Conservation (phyloP, 1,140 invertebrate genomes). For the Trichonephila inaurata region DNA sequence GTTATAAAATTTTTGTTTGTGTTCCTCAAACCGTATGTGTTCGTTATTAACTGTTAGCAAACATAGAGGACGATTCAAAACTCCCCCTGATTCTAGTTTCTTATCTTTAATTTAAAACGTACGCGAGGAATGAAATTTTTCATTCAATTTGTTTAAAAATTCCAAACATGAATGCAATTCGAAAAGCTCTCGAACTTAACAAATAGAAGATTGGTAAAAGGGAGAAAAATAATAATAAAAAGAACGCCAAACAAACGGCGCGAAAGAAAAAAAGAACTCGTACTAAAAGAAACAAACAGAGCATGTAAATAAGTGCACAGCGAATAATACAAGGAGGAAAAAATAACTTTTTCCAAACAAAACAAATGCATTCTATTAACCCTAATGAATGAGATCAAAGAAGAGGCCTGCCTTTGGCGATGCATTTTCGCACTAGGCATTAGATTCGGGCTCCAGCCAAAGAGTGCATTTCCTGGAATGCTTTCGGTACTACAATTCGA, state of each 20-base stretch:
- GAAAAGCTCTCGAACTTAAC: neutral
- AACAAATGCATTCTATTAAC: slow-evolving; percentile 74
- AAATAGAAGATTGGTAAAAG: neutral
- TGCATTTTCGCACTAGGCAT: slow-evolving; percentile 44
- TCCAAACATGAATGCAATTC: neutral
- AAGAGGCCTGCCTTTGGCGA: slow-evolving; percentile 66
- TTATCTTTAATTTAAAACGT: neutral
- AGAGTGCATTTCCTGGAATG: slow-evolving; percentile 27
- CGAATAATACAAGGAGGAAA: slow-evolving; percentile 24
- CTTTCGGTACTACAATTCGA: slow-evolving; percentile 34
- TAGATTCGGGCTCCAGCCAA: slow-evolving; percentile 42
- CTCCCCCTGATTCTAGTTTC: too few species aligned
- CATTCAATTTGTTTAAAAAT: neutral
- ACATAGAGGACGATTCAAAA: too few species aligned
- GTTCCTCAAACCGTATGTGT: too few species aligned
- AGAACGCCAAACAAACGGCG: slow-evolving; percentile 11
- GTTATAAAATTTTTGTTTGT: too few species aligned
- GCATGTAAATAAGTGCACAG: slow-evolving; percentile 70
- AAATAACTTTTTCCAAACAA: slow-evolving; percentile 21
- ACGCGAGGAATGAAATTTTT: neutral
- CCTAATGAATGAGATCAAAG: slow-evolving; percentile 68
- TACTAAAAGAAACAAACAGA: slow-evolving; percentile 59
- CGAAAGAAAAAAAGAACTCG: neutral
- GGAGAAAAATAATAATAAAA: neutral
- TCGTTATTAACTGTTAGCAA: too few species aligned